phyloP scores from a whole-genome alignment of 2,797 vertebrate species.

The Mareca strepera region DNA sequence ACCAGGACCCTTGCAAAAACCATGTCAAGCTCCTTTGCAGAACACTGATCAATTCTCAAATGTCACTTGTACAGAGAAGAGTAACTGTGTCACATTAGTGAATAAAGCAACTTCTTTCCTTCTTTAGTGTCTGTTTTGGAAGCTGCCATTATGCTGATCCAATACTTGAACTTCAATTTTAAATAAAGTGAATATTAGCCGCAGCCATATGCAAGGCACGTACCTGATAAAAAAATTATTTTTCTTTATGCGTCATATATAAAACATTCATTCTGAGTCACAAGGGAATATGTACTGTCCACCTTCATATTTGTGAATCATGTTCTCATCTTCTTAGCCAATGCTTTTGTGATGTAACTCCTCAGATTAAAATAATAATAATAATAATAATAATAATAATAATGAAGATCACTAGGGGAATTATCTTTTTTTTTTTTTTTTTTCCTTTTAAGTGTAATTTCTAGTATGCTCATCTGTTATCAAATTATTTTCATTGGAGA shows the following conservation, averaged over 20 bases:
- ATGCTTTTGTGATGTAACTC: background rate
- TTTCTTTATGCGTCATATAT: constrained; percentile 39
- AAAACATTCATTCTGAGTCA: constrained; percentile 55
- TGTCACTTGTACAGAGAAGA: background rate
- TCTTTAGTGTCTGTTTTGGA: background rate
- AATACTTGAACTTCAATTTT: constrained; percentile 16
- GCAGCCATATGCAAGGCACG: background rate
- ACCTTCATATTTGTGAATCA: constrained; percentile 34
- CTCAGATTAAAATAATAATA: background rate
- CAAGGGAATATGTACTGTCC: constrained; percentile 11
- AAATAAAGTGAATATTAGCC: constrained; percentile 40
- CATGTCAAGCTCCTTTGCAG: background rate
- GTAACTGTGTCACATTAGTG: background rate
- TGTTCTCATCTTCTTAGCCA: constrained; percentile 18
- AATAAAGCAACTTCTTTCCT: constrained; percentile 23
- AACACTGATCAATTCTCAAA: constrained; percentile 23
- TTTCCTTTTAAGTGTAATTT: background rate
- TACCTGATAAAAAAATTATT: constrained; percentile 50
- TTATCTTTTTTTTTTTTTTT: background rate
- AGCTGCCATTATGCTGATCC: background rate
- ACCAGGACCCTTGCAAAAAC: background rate
- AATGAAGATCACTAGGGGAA: background rate
- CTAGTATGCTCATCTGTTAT: background rate
- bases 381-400: background rate
- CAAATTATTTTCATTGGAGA: background rate